Evolutionary conservation across 2,113 vertebrate genomes (phyloP).

Genomic region (Neofelis nebulosa): DNA sequence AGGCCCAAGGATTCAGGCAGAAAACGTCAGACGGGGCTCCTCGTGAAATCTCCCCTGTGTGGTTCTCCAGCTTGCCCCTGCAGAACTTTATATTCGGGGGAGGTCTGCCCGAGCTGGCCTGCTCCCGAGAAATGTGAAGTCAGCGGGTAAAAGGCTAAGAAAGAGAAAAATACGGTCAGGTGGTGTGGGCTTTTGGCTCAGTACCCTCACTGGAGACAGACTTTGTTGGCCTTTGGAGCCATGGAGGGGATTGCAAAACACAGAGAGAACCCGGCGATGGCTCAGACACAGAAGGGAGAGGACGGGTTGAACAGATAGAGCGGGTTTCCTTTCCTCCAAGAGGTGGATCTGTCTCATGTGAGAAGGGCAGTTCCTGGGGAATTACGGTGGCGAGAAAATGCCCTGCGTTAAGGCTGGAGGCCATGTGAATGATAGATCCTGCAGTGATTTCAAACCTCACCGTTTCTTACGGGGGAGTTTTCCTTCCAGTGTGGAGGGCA

Average conservation of each 20-base stretch:
- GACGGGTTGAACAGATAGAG: accelerated
- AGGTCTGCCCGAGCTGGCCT: not conserved
- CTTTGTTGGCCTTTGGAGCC: not conserved
- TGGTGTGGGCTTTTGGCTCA: not conserved
- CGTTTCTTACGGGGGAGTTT: not conserved
- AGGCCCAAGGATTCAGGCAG: not conserved
- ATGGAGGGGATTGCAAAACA: not conserved
- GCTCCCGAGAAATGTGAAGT: not conserved
- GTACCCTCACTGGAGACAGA: accelerated
- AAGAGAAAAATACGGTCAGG: not conserved
- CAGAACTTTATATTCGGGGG: accelerated
- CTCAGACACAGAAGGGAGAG: accelerated
- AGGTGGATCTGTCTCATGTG: accelerated
- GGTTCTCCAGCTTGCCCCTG: not conserved
- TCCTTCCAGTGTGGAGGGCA: not conserved
- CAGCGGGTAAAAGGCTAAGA: not conserved
- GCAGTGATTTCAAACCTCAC: not conserved
- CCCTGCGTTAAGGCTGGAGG: not conserved
- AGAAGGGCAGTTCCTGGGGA: not conserved
- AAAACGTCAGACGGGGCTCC: not conserved
- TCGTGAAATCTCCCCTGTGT: not conserved
- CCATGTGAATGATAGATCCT: accelerated
- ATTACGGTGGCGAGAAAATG: not conserved
- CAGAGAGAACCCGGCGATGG: not conserved
- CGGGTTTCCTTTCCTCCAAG: not conserved